phyloP scores from a whole-genome alignment of 2,797 vertebrate genomes.

The Notoglanidium macrostoma region DNA sequence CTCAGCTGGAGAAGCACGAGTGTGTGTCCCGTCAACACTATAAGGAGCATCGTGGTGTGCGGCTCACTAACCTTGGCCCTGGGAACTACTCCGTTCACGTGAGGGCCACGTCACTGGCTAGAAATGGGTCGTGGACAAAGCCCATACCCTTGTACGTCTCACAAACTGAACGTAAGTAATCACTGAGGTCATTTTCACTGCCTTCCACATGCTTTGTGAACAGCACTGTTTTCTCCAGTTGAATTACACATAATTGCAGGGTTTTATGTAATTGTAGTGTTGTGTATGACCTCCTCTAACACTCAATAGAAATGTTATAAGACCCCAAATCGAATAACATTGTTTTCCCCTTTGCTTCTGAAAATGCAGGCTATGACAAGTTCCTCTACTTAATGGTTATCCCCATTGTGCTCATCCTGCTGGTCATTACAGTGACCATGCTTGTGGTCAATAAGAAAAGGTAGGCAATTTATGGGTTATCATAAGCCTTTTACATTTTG shows the following conservation, averaged over 20 bases:
- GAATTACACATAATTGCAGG: constrained; percentile 10
- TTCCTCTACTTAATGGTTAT: constrained; percentile 84
- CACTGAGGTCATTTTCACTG: neutral
- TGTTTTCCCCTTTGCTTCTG: constrained; percentile 18
- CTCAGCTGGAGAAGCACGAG: constrained; percentile 84
- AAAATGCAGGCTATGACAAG: constrained; percentile 80
- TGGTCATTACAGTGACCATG: constrained; percentile 73
- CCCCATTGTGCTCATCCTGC: constrained; percentile 75
- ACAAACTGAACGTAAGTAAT: constrained; percentile 83
- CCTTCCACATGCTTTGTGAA: constrained; percentile 4
- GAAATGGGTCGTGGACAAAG: constrained; percentile 95
- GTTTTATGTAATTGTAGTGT: constrained; percentile 22
- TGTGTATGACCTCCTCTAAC: neutral
- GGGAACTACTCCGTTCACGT: constrained; percentile 94
- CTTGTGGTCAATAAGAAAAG: constrained; percentile 87
- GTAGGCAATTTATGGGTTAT: constrained; percentile 65
- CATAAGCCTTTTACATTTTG: neutral
- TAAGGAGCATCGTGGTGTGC: constrained; percentile 79
- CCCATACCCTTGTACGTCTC: constrained; percentile 83
- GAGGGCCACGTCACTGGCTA: constrained; percentile 90
- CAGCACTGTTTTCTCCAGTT: neutral
- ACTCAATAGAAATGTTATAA: neutral
- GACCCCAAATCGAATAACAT: neutral
- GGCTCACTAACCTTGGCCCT: constrained; percentile 85
- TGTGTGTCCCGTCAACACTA: constrained; percentile 91